Evolutionary conservation across 2,888 invertebrate genomes (phyloP).

Genomic region (Drosophila mulleri): DNA sequence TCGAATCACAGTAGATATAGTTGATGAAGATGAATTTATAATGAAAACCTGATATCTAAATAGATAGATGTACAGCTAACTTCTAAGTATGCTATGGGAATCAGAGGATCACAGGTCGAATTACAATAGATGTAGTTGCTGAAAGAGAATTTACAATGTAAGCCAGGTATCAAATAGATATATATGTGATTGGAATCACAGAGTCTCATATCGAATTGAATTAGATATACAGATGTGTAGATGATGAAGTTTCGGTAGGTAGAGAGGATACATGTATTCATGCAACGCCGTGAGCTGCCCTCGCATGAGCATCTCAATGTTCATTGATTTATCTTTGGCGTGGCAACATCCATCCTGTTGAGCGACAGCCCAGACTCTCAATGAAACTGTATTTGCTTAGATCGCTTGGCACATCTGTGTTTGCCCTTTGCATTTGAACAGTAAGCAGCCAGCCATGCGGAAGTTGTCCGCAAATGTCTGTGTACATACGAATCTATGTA

Average conservation of each 20-base stretch:
- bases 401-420: constrained; percentile 64
- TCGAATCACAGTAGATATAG: not conserved
- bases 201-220: too few species aligned
- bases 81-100: too few species aligned
- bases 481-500: constrained; percentile 2
- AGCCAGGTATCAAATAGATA: too few species aligned
- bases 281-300: not conserved
- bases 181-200: too few species aligned
- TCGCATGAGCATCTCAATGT: constrained; percentile 2
- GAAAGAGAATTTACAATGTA: too few species aligned
- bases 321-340: constrained; percentile 12
- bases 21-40: too few species aligned
- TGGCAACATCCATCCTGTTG: constrained; percentile 13
- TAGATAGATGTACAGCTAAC: too few species aligned
- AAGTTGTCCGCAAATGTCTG: constrained; percentile 38
- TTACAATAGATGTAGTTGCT: too few species aligned
- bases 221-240: too few species aligned
- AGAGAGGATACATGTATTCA: not conserved
- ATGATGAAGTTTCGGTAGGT: not conserved
- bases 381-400: constrained; percentile 60
- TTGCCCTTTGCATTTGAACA: constrained; percentile 59
- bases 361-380: constrained; percentile 28
- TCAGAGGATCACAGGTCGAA: too few species aligned
- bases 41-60: too few species aligned
- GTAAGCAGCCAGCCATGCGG: constrained; percentile 57